These are phyloP conservation scores for Lacerta agilis DNA, from an alignment of 2,797 vertebrate species.

Conservation along the genomic window DNA sequence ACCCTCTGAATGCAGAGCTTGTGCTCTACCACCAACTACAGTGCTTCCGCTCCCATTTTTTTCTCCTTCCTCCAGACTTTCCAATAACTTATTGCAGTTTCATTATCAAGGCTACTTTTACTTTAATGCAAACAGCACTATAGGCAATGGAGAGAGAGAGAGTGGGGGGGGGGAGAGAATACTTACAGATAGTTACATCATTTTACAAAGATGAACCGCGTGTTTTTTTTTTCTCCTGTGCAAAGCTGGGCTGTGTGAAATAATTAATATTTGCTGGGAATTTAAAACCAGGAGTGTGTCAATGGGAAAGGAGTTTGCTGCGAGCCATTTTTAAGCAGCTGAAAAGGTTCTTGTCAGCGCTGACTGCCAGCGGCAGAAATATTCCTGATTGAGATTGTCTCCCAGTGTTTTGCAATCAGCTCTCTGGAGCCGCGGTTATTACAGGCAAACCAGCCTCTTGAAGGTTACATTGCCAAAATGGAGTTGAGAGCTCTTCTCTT, in stretches of 20 bases:
- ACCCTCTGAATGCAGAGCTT: neutral
- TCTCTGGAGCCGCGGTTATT: conserved; percentile 40
- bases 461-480: neutral
- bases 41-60: neutral
- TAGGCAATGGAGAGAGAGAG: conserved; percentile 5
- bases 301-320: conserved; percentile 34
- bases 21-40: neutral
- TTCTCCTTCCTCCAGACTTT: neutral
- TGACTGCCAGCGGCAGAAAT: conserved; percentile 8
- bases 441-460: conserved; percentile 24
- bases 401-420: conserved; percentile 18
- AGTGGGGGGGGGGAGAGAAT: neutral
- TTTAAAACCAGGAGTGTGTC: conserved; percentile 10
- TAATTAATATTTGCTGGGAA: conserved; percentile 27
- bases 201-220: neutral
- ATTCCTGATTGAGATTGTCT: conserved; percentile 18
- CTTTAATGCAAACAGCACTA: conserved; percentile 1
- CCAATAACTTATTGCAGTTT: neutral
- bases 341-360: conserved; percentile 36
- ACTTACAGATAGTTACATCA: neutral
- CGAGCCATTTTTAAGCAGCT: conserved; percentile 32
- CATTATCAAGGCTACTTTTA: neutral
- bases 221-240: neutral
- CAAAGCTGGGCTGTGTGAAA: neutral
- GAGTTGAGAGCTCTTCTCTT: rapidly evolving